Evolutionary conservation across 2,797 vertebrate species (phyloP), one percentile per base, ranked within the genome.

Genomic region (Bradypodion ventrale): DNA sequence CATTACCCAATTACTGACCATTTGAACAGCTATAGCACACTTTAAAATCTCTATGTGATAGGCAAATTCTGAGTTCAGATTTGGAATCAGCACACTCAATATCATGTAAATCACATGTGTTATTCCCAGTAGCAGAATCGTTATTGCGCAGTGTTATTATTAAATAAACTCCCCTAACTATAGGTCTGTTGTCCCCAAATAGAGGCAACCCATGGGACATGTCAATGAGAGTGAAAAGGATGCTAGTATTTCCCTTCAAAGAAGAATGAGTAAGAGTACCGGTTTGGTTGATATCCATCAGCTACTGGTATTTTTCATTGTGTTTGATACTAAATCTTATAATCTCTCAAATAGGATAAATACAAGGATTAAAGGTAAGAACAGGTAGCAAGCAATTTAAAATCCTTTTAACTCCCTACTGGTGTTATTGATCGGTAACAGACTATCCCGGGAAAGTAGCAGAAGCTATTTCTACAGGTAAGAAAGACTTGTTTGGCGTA

Each of bases 201-300:
- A 65, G 32, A 85, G 42, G 44, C 7, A 74, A 23, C 56, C 60
- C 87, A 1, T 37, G 79, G 77, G 65, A 83, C 32, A 25, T 65
- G 79, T 91, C 90, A 87, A 92, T 88, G 40, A 86, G 90, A 35
- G 72, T 89, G 77, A 76, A 42, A 75, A 27, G 89, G 85, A 75
- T 78, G 87, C 82, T 3, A 86, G 8, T 6, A 7, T 69, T 75
- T 73, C 0, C 1, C 87, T 78, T 84, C 81, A 25, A 78, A 79
- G 60, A 83, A n/a, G n/a, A n/a, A n/a, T n/a, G 19, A 75, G 89
- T 92, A 81, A 79, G 78, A 15, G 19, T 90, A 82, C 92, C 21
- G 37, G 19, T 21, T 65, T 85, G 82, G n/a, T 44, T 82, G 82
- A 60, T 5, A 89, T 90, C 88, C 89, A 35, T 27, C 52, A 1